These are phyloP conservation scores for Ochlodes sylvanus DNA, from an alignment of 2,888 invertebrate species.

Conservation along the genomic window DNA sequence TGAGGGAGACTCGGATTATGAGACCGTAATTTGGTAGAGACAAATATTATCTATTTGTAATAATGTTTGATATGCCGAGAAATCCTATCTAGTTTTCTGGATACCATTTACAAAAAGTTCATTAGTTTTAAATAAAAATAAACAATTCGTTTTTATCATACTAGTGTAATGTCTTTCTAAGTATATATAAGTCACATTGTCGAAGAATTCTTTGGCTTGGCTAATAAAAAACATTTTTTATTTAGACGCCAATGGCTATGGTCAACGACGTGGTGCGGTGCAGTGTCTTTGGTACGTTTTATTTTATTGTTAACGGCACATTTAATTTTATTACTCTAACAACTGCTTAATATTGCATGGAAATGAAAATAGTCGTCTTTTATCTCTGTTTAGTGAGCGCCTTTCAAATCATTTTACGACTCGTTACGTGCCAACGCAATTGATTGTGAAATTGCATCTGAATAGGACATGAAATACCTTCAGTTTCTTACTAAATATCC, in stretches of 20 bases:
- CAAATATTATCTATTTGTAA: not conserved
- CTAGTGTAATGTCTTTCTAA: not conserved
- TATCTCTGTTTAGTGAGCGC: constrained; percentile 19
- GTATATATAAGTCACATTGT: constrained; percentile 13
- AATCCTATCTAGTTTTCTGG: too few species aligned
- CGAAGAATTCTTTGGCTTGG: constrained; percentile 18
- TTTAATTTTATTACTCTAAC: constrained; percentile 55
- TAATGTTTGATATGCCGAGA: not conserved
- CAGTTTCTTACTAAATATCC: not conserved
- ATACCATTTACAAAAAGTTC: too few species aligned
- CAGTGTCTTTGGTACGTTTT: constrained; percentile 38
- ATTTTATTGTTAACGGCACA: constrained; percentile 61
- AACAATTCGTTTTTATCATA: too few species aligned
- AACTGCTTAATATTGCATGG: constrained; percentile 52
- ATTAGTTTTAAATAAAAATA: too few species aligned
- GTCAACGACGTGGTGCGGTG: constrained; percentile 27
- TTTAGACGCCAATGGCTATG: constrained; percentile 33
- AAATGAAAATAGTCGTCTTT: constrained; percentile 51
- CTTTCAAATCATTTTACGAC: constrained; percentile 27
- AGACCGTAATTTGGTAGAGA: too few species aligned
- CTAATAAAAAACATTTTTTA: constrained; percentile 17
- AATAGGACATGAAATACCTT: not conserved
- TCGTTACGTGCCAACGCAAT: constrained; percentile 29
- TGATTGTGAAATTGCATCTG: constrained; percentile 16
- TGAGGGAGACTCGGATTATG: too few species aligned